Conservation (phyloP, 2,113 vertebrate species). For the Balaeniceps rex region DNA sequence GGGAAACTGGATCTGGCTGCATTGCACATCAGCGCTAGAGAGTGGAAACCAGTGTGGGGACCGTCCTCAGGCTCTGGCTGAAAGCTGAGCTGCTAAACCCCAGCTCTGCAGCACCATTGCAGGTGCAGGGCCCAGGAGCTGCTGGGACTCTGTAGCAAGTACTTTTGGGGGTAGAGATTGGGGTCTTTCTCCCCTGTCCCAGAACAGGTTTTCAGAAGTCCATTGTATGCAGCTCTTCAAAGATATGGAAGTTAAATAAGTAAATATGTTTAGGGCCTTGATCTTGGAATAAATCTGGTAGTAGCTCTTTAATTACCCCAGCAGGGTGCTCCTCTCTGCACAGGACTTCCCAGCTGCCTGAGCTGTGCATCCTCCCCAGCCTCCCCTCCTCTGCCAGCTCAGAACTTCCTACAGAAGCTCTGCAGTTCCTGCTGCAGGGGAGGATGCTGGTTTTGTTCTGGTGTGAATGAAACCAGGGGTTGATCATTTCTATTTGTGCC, state of each 20-base stretch:
- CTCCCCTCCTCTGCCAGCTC: neutral
- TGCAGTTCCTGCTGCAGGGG: neutral
- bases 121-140: neutral
- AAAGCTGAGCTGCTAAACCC: neutral
- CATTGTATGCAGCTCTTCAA: neutral
- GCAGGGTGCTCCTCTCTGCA: neutral
- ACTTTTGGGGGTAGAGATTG: neutral
- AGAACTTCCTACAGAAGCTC: neutral
- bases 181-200: neutral
- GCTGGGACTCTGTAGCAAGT: neutral
- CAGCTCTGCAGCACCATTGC: fast-evolving
- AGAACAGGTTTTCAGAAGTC: neutral
- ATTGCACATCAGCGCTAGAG: fast-evolving
- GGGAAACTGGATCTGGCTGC: neutral
- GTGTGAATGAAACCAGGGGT: neutral
- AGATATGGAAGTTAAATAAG: neutral
- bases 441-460: neutral
- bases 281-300: neutral
- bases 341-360: neutral
- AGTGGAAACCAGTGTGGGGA: neutral
- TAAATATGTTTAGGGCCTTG: neutral
- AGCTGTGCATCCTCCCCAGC: neutral
- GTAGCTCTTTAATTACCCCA: neutral
- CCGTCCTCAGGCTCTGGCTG: neutral
- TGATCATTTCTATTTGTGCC: neutral